A percentile compares a stretch with the other conserved stretches of the same genome.
phyloP scores from a whole-genome alignment of 53 echinoderm and acorn worm species.

The Holothuria leucospilota region DNA sequence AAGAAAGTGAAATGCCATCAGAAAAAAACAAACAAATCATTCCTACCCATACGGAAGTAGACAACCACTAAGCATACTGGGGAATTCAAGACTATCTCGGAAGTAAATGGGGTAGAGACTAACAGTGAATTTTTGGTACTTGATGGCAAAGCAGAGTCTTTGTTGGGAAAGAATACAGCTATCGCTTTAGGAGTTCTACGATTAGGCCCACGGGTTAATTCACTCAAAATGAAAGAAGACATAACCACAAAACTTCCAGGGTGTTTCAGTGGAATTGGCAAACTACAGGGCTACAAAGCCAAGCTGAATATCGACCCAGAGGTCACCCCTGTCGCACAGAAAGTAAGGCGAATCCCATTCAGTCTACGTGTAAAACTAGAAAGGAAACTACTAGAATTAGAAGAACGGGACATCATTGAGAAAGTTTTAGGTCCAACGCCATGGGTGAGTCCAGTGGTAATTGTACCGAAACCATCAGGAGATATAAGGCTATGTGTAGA shows the following conservation, averaged over 20 bases:
- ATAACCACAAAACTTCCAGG: neutral
- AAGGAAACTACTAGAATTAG: slow-evolving; percentile 39
- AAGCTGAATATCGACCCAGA: slow-evolving; percentile 45
- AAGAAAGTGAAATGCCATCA: slow-evolving; percentile 53
- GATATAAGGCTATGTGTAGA: slow-evolving; percentile 69
- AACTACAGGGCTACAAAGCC: slow-evolving; percentile 47
- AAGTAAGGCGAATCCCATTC: slow-evolving; percentile 44
- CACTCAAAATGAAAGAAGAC: too few relatives aligned
- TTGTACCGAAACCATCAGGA: slow-evolving; percentile 59
- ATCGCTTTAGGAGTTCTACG: slow-evolving; percentile 27
- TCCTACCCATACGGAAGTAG: slow-evolving; percentile 60
- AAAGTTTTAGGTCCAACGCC: slow-evolving; percentile 18
- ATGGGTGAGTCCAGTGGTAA: slow-evolving; percentile 44
- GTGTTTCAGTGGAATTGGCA: slow-evolving; percentile 48
- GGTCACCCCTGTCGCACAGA: slow-evolving; percentile 53
- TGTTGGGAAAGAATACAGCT: slow-evolving; percentile 47
- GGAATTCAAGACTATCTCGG: slow-evolving; percentile 48
- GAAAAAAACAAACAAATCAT: slow-evolving; percentile 35
- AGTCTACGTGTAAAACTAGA: slow-evolving; percentile 44
- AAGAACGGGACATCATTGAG: slow-evolving; percentile 37
- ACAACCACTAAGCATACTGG: slow-evolving; percentile 56
- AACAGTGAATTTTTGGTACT: slow-evolving; percentile 22
- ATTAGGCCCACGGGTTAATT: neutral
- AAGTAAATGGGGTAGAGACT: neutral
- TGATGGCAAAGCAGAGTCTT: slow-evolving; percentile 27